A percentile compares a stretch with the other conserved stretches of the same genome.
Conservation (phyloP, 2,113 vertebrate species). For the Hylia prasina region DNA sequence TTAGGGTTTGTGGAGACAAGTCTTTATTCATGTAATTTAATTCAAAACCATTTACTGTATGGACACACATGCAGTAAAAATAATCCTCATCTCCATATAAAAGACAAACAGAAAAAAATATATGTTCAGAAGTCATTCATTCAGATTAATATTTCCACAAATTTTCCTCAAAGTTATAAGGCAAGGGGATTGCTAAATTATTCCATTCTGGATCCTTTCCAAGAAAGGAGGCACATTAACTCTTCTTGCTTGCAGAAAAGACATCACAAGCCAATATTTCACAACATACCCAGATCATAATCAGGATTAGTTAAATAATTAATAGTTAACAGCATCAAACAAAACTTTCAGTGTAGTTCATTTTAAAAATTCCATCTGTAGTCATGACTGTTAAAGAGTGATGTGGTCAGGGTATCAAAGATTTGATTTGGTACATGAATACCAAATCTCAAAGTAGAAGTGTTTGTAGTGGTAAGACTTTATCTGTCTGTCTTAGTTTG, state of each 20-base stretch:
- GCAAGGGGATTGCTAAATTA: not conserved
- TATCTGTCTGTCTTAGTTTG: too few relatives aligned
- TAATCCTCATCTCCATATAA: not conserved
- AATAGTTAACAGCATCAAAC: not conserved
- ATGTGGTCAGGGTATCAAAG: not conserved
- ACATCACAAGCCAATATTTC: not conserved
- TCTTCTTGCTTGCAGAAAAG: not conserved
- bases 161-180: not conserved
- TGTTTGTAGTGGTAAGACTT: not conserved
- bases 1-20: not conserved
- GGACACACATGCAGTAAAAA: not conserved
- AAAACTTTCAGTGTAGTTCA: not conserved
- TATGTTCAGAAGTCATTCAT: not conserved
- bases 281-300: not conserved
- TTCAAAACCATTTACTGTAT: not conserved
- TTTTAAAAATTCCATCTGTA: not conserved
- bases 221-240: not conserved
- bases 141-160: not conserved
- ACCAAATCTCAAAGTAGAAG: not conserved
- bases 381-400: not conserved
- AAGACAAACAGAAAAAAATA: not conserved
- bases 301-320: not conserved
- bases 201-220: not conserved
- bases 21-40: not conserved
- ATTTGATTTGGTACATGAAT: not conserved